Conservation (phyloP, 53 echinoderm and acorn worm genomes). For the Patiria pectinifera region DNA sequence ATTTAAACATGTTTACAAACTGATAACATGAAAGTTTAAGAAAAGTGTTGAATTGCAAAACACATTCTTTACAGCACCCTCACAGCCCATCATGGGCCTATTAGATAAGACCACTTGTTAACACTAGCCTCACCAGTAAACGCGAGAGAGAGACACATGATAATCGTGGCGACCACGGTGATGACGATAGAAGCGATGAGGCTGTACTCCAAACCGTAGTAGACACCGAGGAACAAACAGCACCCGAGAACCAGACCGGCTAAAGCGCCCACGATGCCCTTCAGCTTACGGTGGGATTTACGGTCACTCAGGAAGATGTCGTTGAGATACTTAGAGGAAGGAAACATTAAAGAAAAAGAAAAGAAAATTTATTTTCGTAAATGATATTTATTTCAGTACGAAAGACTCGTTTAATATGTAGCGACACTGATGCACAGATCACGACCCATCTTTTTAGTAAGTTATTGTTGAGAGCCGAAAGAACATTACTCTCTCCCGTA, state of each 20-base stretch:
- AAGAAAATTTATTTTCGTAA: background rate
- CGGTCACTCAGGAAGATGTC: slow-evolving; percentile 87
- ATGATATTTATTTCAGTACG: no score
- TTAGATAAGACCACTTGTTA: background rate
- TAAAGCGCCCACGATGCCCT: slow-evolving; percentile 80
- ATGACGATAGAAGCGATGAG: slow-evolving; percentile 75
- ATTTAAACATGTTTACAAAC: no score
- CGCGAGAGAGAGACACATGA: slow-evolving; percentile 81
- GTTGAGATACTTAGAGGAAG: slow-evolving; percentile 41
- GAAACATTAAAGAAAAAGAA: background rate
- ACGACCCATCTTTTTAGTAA: no score
- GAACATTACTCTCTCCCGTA: no score
- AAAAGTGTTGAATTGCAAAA: no score
- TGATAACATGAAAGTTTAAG: no score
- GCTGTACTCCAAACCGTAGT: slow-evolving; percentile 80
- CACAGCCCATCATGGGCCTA: no score
- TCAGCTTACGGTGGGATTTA: slow-evolving; percentile 71
- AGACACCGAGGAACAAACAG: slow-evolving; percentile 76
- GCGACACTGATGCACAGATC: no score
- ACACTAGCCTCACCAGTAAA: slow-evolving; percentile 74
- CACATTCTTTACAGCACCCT: no score
- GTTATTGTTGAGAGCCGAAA: no score
- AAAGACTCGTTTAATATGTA: no score
- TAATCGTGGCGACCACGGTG: slow-evolving; percentile 64
- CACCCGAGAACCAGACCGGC: slow-evolving; percentile 81